Base-by-base conservation (phyloP, 2,888 invertebrate species). In the Gasteruption jaculator region DNA sequence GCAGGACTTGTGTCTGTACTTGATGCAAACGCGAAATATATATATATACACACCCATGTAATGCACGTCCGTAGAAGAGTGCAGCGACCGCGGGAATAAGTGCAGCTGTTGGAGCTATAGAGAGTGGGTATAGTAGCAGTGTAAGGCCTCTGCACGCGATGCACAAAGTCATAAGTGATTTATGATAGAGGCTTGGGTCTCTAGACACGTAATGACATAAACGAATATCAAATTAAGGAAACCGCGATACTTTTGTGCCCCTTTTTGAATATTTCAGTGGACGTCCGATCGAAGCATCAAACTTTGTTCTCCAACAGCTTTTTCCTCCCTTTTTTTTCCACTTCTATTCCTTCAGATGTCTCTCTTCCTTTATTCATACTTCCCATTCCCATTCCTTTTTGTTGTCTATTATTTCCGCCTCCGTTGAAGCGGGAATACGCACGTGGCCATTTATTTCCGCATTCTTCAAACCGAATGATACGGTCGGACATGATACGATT, bases 141-240 rank as follows among this genome's bases (percentile, higher is more conserved):
- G n/a, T n/a, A n/a, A n/a, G n/a, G n/a, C n/a, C n/a, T n/a, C 36
- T 18, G 50, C 54, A 54, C 52, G 54, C 52, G 52, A 52, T 56
- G 48, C 39, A 31, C 52, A 43, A 46, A 46, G 51, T 50, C 50
- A 57, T 52, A 54, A 57, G 57, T 57, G 54, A 57, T 57, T 57
- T 55, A 56, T 56, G 53, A 57, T 49, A 46, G 37, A n/a, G n/a
- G n/a, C 50, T 48, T 47, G 48, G 54, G 48, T 52, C 46, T 46
- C 41, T 40, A 37, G 49, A 50, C 52, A 43, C 46, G 50, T 54
- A 54, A 54, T 54, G 54, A 52, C 48, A 54, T 46, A 24, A 16
- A 46, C 46, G 52, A 53, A 53, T 49, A 49, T 55, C 43, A 40
- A 50, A 53, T 53, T 45, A 40, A 45, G 44, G 47, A 52, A 46